phyloP scores from a whole-genome alignment of 2,113 vertebrate species.

The Elgaria multicarinata region DNA sequence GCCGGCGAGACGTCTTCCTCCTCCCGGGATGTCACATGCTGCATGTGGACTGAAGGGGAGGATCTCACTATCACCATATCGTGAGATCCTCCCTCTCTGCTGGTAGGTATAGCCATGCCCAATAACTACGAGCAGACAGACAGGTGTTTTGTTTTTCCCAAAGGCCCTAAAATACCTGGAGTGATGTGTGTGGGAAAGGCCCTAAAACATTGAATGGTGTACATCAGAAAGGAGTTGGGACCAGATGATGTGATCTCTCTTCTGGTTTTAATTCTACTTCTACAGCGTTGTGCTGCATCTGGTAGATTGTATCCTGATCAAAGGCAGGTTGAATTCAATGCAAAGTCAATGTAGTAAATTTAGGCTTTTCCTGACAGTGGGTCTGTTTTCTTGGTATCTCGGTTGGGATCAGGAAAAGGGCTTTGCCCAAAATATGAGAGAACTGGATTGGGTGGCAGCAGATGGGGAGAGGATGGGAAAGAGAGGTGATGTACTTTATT shows the following conservation, averaged over 20 bases:
- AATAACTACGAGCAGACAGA: too few relatives aligned
- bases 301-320: neutral
- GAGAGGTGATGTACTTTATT: too few relatives aligned
- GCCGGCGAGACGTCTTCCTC: too few relatives aligned
- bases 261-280: neutral
- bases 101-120: too few relatives aligned
- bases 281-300: neutral
- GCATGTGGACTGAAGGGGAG: too few relatives aligned
- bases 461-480: neutral
- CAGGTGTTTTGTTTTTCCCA: too few relatives aligned
- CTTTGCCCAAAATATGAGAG: neutral
- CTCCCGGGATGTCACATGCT: too few relatives aligned
- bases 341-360: neutral
- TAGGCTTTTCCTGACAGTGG: neutral
- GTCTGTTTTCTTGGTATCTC: neutral
- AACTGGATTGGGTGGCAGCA: neutral
- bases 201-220: too few relatives aligned
- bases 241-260: neutral
- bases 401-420: neutral
- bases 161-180: too few relatives aligned
- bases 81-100: too few relatives aligned
- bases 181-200: too few relatives aligned
- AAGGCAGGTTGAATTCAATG: neutral
- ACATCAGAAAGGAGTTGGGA: neutral
- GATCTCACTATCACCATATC: too few relatives aligned